These are phyloP conservation scores for Zaprionus gabonicus DNA, from an alignment of 1,140 invertebrate species.

Conservation along the genomic window DNA sequence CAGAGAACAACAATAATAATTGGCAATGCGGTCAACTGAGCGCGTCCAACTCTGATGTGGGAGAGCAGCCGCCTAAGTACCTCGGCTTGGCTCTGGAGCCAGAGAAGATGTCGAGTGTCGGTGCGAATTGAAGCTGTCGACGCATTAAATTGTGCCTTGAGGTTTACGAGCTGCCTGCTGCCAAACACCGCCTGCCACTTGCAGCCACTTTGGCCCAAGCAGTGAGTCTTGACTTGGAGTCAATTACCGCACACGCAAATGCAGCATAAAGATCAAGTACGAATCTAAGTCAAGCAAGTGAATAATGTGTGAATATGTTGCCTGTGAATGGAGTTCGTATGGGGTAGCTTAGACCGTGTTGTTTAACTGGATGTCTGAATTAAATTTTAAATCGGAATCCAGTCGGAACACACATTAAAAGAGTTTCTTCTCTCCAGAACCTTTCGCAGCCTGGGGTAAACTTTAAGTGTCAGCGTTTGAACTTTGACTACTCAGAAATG, in stretches of 20 bases:
- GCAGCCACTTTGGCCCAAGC: background rate
- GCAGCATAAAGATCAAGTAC: constrained; percentile 4
- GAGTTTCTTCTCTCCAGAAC: too few species aligned
- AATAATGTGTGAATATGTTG: background rate
- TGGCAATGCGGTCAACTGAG: constrained; percentile 50
- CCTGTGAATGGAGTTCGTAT: background rate
- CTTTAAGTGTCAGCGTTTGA: too few species aligned
- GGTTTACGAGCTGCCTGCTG: constrained; percentile 63
- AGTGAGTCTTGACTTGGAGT: background rate
- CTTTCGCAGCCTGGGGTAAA: too few species aligned
- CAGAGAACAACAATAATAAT: constrained; percentile 46
- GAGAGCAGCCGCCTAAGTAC: constrained; percentile 22
- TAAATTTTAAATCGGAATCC: too few species aligned
- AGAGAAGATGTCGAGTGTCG: constrained; percentile 33
- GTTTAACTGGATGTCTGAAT: background rate
- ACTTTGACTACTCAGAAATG: too few species aligned
- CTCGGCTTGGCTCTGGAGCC: constrained; percentile 10
- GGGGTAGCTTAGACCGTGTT: background rate
- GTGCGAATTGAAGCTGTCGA: constrained; percentile 62
- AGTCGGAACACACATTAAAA: too few species aligned
- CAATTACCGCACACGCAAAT: constrained; percentile 7
- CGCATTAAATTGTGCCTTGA: constrained; percentile 60
- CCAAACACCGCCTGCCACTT: background rate
- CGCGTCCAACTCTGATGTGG: constrained; percentile 13
- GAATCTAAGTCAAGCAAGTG: background rate